Conservation (phyloP, 2,888 invertebrate species). For the Lucinisca nassula region DNA sequence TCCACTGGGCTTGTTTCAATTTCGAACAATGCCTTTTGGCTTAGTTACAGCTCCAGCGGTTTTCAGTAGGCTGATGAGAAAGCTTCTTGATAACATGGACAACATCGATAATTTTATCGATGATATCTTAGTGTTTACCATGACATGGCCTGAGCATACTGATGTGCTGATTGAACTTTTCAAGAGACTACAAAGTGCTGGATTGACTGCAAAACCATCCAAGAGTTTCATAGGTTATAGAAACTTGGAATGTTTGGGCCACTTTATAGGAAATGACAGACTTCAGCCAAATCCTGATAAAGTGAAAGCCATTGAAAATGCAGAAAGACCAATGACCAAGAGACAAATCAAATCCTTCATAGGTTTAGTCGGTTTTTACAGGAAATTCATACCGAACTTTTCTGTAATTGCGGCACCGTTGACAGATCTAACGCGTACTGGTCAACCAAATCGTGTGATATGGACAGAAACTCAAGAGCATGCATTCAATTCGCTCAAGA, state of each 20-base stretch:
- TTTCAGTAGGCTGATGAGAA: conserved; percentile 57
- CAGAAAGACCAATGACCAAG: conserved; percentile 11
- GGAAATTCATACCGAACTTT: conserved; percentile 53
- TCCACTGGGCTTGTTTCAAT: conserved; percentile 17
- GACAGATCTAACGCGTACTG: conserved; percentile 60
- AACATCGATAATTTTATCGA: conserved; percentile 60
- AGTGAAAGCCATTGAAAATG: conserved; percentile 24
- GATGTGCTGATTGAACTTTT: conserved; percentile 42
- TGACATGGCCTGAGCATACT: conserved; percentile 56
- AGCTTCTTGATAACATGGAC: conserved; percentile 41
- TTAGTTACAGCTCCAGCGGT: conserved; percentile 52
- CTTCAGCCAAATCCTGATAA: conserved; percentile 23
- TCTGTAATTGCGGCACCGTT: conserved; percentile 53
- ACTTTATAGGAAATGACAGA: conserved; percentile 28
- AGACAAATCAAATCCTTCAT: conserved; percentile 12
- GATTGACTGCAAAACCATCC: conserved; percentile 59
- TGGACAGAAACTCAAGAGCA: neutral
- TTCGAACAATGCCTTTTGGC: neutral
- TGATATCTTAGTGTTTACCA: conserved; percentile 55
- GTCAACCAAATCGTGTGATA: conserved; percentile 37
- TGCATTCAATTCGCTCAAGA: neutral
- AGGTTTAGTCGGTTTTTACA: conserved; percentile 24
- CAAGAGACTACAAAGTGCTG: conserved; percentile 33
- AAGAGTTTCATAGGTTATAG: conserved; percentile 35
- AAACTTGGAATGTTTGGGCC: conserved; percentile 38